phyloP scores from a whole-genome alignment of 2,113 vertebrate species.

The Crotalus horridus region DNA sequence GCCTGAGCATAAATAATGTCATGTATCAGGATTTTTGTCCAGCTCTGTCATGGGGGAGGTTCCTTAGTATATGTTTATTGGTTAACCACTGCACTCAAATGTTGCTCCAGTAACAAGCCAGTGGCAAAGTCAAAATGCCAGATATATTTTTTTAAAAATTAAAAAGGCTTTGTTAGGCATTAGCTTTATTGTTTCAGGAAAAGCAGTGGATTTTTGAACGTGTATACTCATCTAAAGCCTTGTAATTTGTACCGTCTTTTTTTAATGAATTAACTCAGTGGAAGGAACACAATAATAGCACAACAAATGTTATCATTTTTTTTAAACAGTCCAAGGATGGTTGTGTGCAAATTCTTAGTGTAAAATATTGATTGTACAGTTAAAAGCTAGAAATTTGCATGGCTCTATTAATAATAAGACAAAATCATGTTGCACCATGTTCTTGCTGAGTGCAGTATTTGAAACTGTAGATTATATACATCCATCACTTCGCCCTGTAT shows the following conservation, averaged over 20 bases:
- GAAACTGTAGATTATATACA: background rate
- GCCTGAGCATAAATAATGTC: background rate
- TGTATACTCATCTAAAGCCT: background rate
- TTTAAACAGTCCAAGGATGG: background rate
- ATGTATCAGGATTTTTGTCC: background rate
- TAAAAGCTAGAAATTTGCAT: conserved; percentile 9
- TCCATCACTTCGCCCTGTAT: conserved; percentile 3
- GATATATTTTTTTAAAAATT: background rate
- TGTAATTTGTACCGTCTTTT: conserved; percentile 11
- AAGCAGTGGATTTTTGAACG: conserved; percentile 14
- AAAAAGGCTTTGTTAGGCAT: background rate
- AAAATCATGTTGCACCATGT: background rate
- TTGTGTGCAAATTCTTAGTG: conserved; percentile 6
- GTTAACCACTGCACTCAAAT: background rate
- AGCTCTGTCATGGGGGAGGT: too few relatives aligned
- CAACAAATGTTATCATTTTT: background rate
- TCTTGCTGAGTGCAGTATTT: background rate
- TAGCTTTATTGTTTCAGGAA: background rate
- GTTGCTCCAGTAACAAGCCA: background rate
- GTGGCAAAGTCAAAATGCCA: background rate
- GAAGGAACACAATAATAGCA: background rate
- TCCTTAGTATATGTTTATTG: background rate
- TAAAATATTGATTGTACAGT: background rate
- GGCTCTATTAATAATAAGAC: background rate
- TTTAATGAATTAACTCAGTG: conserved; percentile 7